Base-by-base conservation (phyloP, 2,888 invertebrate species). In the Pseudanteris insignis region DNA sequence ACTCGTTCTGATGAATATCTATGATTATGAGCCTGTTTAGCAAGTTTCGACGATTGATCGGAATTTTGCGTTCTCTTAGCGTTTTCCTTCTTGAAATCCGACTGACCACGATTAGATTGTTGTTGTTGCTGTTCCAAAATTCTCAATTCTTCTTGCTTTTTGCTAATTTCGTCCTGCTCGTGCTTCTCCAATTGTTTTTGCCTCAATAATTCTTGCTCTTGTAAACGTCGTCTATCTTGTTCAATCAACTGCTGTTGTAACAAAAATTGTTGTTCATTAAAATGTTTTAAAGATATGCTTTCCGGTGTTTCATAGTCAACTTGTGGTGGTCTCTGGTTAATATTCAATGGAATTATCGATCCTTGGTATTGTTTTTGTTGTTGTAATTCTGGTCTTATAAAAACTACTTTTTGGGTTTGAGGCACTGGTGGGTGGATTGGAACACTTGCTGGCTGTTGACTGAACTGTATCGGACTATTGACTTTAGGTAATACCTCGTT, bases 281-380 rank as follows among this genome's bases (percentile, higher is more conserved):
- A 79, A 44, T 79, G 79, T 36, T 77, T 79, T 37, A 79, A 44
- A 0, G 78, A 78, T 28, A 79, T 66, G 26, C 77, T 79, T 47
- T 78, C 79, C 0, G 78, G 78, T 0, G 79, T 79, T 50, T 78
- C 79, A 53, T 74, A 77, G 5, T 74, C 67, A 1, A 64, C 53
- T 29, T 71, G 67, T 4, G 66, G 53, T 0, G 64, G 65, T 9
- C 65, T 65, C 12, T 72, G 70, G 47, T 71, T 70, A 7, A 68
- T 71, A 37, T 65, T 74, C 18, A 73, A 29, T 2, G 74, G 73
- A 6, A 70, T 64, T 0, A 70, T 66, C 0, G 73, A 67, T 13
- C 66, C 69, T n/a, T 66, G 72, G 8, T 70, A 70, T 8, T 68
- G 70, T 25, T 64, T 64, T 21, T 62, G 68, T 29, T 67, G 65